These are phyloP conservation scores for Pseudomugil gertrudae DNA, from an alignment of 2,797 vertebrate genomes.

Conservation along the genomic window DNA sequence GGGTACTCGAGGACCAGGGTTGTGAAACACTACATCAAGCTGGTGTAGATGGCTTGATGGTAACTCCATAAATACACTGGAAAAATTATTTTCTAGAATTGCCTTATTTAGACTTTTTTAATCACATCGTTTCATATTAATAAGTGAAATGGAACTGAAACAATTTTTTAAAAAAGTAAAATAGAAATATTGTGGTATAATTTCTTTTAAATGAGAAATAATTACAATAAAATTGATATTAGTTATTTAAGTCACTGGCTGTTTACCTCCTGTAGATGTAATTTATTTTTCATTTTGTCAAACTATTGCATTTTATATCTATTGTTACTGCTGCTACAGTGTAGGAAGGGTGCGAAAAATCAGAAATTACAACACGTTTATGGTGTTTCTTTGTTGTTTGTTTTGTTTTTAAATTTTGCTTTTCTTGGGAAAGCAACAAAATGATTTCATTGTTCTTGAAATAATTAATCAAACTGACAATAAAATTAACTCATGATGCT, in stretches of 20 bases:
- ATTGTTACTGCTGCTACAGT: background rate
- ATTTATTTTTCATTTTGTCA: conserved; percentile 9
- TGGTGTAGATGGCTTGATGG: no score
- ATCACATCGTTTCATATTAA: no score
- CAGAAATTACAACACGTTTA: conserved; percentile 1
- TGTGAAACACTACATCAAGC: no score
- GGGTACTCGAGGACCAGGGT: no score
- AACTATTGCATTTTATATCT: background rate
- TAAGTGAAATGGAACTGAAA: no score
- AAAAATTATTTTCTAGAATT: background rate
- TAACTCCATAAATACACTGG: background rate
- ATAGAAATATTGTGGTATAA: no score
- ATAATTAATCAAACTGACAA: conserved; percentile 39
- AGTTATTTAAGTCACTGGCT: no score
- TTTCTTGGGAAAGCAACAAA: conserved; percentile 32
- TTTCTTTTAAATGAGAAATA: no score
- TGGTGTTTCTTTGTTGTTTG: background rate
- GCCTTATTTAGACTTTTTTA: background rate
- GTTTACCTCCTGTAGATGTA: background rate
- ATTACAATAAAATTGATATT: no score
- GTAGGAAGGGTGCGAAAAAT: conserved; percentile 4
- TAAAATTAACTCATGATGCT: conserved; percentile 27
- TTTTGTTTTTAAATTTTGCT: conserved; percentile 6
- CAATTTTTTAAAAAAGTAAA: no score
- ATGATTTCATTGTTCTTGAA: conserved; percentile 32